These are phyloP conservation scores for Sesamia nonagrioides DNA, from an alignment of 1,140 invertebrate species.

Conservation along the genomic window DNA sequence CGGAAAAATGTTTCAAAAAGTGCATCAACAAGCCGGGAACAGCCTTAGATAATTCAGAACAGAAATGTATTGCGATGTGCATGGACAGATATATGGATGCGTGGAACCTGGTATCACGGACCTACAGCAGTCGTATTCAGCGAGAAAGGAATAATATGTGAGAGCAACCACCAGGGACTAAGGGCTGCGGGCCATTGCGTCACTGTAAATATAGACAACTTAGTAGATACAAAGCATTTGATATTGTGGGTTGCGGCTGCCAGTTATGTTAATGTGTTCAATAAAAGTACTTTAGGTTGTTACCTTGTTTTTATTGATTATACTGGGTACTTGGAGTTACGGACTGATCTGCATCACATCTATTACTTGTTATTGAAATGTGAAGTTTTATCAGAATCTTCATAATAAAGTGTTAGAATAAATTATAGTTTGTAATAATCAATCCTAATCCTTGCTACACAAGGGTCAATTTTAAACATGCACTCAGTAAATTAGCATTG, in stretches of 20 bases:
- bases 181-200: constrained; percentile 54
- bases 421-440: constrained; percentile 28
- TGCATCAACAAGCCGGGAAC: constrained; percentile 97
- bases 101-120: constrained; percentile 95
- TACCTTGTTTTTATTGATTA: constrained; percentile 53
- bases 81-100: constrained; percentile 99
- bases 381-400: constrained; percentile 38
- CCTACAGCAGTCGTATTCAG: constrained; percentile 94
- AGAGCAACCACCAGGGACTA: constrained; percentile 50
- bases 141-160: constrained; percentile 90
- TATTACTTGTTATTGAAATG: constrained; percentile 39
- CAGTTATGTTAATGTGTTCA: constrained; percentile 76
- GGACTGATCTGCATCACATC: constrained; percentile 8
- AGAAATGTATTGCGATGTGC: constrained; percentile 99
- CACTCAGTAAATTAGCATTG: not conserved
- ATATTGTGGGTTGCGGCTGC: constrained; percentile 75
- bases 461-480: not conserved
- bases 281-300: constrained; percentile 81
- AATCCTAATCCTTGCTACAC: not conserved
- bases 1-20: constrained; percentile 98
- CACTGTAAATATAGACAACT: constrained; percentile 81
- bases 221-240: constrained; percentile 76
- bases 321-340: constrained; percentile 14
- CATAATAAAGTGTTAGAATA: constrained; percentile 39
- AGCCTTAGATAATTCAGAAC: constrained; percentile 96